Evolutionary conservation across 2,113 vertebrate species (phyloP).

Genomic region (Ictalurus furcatus): DNA sequence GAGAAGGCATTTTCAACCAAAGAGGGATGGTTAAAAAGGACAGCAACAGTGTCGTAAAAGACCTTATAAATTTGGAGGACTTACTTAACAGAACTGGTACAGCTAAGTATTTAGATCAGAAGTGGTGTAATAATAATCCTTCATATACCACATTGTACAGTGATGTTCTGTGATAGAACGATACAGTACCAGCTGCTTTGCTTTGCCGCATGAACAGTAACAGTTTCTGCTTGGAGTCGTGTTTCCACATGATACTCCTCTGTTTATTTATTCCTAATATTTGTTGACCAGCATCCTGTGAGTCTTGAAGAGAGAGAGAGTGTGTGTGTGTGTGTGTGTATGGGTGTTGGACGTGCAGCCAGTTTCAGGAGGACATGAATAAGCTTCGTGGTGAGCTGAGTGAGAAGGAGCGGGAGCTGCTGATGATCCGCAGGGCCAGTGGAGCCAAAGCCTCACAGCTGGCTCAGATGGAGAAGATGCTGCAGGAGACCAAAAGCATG

Average conservation of each 20-base stretch:
- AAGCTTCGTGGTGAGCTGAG: conserved; percentile 73
- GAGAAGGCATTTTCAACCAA: conserved; percentile 26
- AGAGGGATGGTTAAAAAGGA: conserved; percentile 18
- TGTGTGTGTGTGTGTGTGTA: neutral
- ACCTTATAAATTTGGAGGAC: neutral
- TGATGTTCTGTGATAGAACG: neutral
- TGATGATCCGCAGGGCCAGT: conserved; percentile 76
- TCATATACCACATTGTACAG: neutral
- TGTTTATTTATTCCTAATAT: neutral
- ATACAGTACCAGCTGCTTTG: neutral
- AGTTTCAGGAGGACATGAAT: conserved; percentile 75
- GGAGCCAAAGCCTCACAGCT: conserved; percentile 81
- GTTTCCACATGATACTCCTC: neutral
- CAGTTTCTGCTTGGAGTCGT: conserved; percentile 5
- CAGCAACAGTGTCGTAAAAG: conserved; percentile 14
- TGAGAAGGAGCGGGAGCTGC: conserved; percentile 74
- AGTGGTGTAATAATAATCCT: neutral
- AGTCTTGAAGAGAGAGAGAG: neutral
- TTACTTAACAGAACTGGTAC: neutral
- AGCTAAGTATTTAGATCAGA: neutral
- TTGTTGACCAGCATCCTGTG: neutral
- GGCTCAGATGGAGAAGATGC: conserved; percentile 79
- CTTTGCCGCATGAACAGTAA: neutral
- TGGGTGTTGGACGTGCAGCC: conserved; percentile 52
- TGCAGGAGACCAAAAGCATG: conserved; percentile 82